phyloP scores from a whole-genome alignment of 2,888 invertebrate genomes.

The Drosophila eohydei region DNA sequence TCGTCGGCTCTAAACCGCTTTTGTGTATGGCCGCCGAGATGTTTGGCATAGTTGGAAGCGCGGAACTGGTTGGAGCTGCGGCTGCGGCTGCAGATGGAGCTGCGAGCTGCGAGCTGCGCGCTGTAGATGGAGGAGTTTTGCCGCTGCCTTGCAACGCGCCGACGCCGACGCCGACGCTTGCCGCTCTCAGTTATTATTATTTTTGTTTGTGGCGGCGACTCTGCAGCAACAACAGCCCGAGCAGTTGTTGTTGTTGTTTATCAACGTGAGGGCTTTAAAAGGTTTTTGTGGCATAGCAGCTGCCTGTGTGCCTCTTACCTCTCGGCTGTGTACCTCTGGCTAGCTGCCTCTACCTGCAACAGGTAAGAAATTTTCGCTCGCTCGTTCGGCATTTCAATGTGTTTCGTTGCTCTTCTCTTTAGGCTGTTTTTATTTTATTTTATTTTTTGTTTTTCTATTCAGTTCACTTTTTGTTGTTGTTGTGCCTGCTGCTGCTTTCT shows the following conservation, averaged over 20 bases:
- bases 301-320: conserved; percentile 35
- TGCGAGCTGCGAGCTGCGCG: conserved; percentile 36
- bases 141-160: conserved; percentile 62
- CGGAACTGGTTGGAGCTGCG: conserved; percentile 68
- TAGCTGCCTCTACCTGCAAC: conserved; percentile 69
- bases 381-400: conserved; percentile 73
- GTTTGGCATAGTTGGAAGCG: conserved; percentile 77
- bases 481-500: conserved; percentile 65
- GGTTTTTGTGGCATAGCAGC: conserved; percentile 76
- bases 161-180: conserved; percentile 57
- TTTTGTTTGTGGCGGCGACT: conserved; percentile 73
- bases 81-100: conserved; percentile 37
- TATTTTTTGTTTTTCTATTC: conserved; percentile 34
- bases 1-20: conserved; percentile 73
- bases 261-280: conserved; percentile 78
- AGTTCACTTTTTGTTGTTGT: conserved; percentile 36
- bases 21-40: conserved; percentile 74
- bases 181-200: conserved; percentile 72
- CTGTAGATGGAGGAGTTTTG: conserved; percentile 43
- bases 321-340: conserved; percentile 13
- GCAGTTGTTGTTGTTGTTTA: conserved; percentile 51
- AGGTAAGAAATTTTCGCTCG: conserved; percentile 76
- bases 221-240: conserved; percentile 40
- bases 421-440: conserved; percentile 31
- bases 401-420: conserved; percentile 54